Conservation (phyloP, 2,113 vertebrate genomes). For the Drymodes brunneopygia region DNA sequence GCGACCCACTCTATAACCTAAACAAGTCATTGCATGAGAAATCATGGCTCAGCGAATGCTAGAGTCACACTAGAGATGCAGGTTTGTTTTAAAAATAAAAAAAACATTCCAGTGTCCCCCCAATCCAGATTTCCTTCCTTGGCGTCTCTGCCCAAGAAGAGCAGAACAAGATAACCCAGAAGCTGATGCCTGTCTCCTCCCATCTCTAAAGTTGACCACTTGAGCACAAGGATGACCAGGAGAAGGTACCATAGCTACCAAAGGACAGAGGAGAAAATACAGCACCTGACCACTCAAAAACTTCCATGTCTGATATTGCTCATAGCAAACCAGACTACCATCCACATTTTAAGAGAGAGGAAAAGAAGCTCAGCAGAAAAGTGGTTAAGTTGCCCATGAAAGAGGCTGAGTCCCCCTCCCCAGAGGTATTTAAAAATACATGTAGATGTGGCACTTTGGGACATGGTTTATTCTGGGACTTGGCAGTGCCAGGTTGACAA, state of each 20-base stretch:
- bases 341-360: not conserved
- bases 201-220: not conserved
- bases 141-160: not conserved
- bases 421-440: not conserved
- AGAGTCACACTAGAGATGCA: slow-evolving; percentile 15
- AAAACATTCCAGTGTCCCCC: not conserved
- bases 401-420: not conserved
- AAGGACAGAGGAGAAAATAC: not conserved
- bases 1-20: not conserved
- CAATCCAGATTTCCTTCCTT: not conserved
- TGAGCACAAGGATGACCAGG: not conserved
- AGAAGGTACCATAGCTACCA: not conserved
- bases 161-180: not conserved
- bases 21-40: not conserved
- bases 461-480: not conserved
- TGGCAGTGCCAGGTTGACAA: not conserved
- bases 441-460: not conserved
- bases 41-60: not conserved
- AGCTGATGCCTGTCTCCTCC: not conserved
- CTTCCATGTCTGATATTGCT: not conserved
- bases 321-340: not conserved
- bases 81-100: slow-evolving; percentile 7
- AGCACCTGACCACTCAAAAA: not conserved
- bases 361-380: not conserved
- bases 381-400: not conserved